Percentiles rank a stretch among this genome's conserved stretches.
These are phyloP conservation scores for Prionailurus bengalensis DNA, from an alignment of 2,113 vertebrate species.

Conservation along the genomic window DNA sequence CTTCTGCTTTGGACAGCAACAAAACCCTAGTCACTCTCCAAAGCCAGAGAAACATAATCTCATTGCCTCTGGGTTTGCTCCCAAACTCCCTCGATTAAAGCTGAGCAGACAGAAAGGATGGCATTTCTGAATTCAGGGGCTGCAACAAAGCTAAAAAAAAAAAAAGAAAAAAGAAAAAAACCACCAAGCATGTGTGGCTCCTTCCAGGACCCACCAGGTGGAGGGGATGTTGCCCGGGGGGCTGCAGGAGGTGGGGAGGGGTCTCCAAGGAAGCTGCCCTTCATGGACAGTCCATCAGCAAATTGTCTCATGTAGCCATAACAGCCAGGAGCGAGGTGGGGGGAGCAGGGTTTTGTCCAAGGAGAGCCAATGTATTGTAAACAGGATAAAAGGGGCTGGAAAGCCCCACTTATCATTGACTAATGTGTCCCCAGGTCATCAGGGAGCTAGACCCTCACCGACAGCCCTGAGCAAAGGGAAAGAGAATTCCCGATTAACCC, in stretches of 20 bases:
- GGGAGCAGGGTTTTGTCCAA: constrained; percentile 83
- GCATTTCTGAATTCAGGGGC: constrained; percentile 57
- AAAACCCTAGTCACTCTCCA: neutral
- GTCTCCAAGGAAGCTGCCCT: constrained; percentile 65
- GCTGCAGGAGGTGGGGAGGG: neutral
- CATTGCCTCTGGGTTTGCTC: constrained; percentile 41
- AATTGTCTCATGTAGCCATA: constrained; percentile 88
- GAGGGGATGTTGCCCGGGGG: constrained; percentile 69
- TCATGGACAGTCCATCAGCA: constrained; percentile 82
- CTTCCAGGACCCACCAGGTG: constrained; percentile 72
- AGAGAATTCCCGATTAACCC: constrained; percentile 81
- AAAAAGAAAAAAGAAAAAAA: too few species aligned
- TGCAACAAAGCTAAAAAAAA: constrained; percentile 50
- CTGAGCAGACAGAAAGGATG: constrained; percentile 58
- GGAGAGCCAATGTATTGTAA: constrained; percentile 92
- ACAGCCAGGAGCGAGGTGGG: constrained; percentile 87
- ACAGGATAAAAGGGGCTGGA: constrained; percentile 90
- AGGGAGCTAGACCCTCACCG: constrained; percentile 74
- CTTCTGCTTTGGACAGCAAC: constrained; percentile 46
- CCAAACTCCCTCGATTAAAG: neutral
- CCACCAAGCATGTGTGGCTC: neutral
- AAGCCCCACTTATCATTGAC: constrained; percentile 88
- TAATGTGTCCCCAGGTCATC: constrained; percentile 90
- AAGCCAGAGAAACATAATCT: constrained; percentile 59
- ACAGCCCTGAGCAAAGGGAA: constrained; percentile 77